phyloP scores from a whole-genome alignment of 2,888 invertebrate genomes.

The Cheilosia scutellata region DNA sequence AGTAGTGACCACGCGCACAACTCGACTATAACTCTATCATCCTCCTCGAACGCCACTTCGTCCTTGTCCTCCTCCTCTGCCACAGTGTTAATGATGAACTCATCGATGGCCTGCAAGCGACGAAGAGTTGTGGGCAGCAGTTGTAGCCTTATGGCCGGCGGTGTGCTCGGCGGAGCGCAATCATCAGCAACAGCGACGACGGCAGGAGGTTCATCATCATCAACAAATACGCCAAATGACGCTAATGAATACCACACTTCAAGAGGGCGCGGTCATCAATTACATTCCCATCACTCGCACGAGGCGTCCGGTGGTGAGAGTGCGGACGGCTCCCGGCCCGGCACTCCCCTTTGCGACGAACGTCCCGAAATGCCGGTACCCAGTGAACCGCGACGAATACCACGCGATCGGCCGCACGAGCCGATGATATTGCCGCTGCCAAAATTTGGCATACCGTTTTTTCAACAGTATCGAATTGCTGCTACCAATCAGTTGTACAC shows the following conservation, averaged over 20 bases:
- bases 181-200: slow-evolving; percentile 45
- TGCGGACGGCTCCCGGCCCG: slow-evolving; percentile 91
- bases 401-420: slow-evolving; percentile 87
- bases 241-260: slow-evolving; percentile 83
- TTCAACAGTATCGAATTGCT: slow-evolving; percentile 83
- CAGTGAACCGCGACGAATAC: slow-evolving; percentile 90
- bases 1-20: slow-evolving; percentile 77
- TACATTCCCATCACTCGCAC: slow-evolving; percentile 85
- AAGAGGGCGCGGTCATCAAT: slow-evolving; percentile 85
- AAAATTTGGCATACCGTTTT: slow-evolving; percentile 91
- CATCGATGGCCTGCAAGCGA: slow-evolving; percentile 85
- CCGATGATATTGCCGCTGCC: slow-evolving; percentile 94
- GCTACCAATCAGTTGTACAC: slow-evolving; percentile 66
- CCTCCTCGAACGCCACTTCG: slow-evolving; percentile 71
- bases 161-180: slow-evolving; percentile 70
- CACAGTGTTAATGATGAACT: slow-evolving; percentile 70
- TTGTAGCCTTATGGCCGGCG: slow-evolving; percentile 73
- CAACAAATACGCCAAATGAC: slow-evolving; percentile 82
- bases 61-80: slow-evolving; percentile 68
- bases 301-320: slow-evolving; percentile 87
- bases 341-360: slow-evolving; percentile 94
- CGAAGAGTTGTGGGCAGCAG: slow-evolving; percentile 84
- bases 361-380: slow-evolving; percentile 89
- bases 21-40: slow-evolving; percentile 66
- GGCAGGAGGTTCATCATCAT: slow-evolving; percentile 36